Percentiles rank a stretch among this genome's conserved stretches.
phyloP scores from a whole-genome alignment of 2,888 invertebrate genomes.

The Sussaba pulchella region DNA sequence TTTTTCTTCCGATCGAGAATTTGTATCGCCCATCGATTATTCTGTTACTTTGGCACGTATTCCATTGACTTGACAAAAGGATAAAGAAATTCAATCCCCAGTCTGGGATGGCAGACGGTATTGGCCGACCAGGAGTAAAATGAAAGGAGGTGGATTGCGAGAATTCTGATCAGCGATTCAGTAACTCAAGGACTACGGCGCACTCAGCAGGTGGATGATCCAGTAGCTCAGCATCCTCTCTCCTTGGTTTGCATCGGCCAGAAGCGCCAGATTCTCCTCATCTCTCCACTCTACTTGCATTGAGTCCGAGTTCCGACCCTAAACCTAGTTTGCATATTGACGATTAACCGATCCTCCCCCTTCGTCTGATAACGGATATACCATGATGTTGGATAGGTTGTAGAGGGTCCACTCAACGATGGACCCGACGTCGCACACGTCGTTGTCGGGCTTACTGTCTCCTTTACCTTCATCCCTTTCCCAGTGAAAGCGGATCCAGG shows the following conservation, averaged over 20 bases:
- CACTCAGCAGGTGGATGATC: constrained; percentile 64
- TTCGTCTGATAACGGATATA: constrained; percentile 43
- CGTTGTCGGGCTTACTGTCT: constrained; percentile 56
- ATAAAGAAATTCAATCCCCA: not conserved
- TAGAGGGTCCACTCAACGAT: constrained; percentile 43
- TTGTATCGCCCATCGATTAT: not conserved
- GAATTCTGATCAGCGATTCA: constrained; percentile 59
- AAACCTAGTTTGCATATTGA: constrained; percentile 71
- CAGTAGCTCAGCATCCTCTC: constrained; percentile 34
- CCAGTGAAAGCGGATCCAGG: constrained; percentile 22
- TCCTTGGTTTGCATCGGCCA: constrained; percentile 23
- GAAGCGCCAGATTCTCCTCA: constrained; percentile 51
- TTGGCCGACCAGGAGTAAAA: constrained; percentile 13
- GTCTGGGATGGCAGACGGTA: constrained; percentile 11
- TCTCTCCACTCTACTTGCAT: constrained; percentile 53
- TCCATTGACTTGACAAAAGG: not conserved
- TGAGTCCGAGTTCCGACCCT: constrained; percentile 58
- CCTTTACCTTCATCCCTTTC: constrained; percentile 45
- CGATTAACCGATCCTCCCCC: constrained; percentile 68
- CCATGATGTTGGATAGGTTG: constrained; percentile 44
- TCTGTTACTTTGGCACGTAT: not conserved
- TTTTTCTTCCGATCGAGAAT: not conserved
- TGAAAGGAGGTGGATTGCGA: constrained; percentile 32
- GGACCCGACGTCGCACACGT: constrained; percentile 59
- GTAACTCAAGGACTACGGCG: constrained; percentile 39